A percentile compares a stretch with the other conserved stretches of the same genome.
phyloP scores from a whole-genome alignment of 2,888 invertebrate genomes.

The Plutella xylostella region DNA sequence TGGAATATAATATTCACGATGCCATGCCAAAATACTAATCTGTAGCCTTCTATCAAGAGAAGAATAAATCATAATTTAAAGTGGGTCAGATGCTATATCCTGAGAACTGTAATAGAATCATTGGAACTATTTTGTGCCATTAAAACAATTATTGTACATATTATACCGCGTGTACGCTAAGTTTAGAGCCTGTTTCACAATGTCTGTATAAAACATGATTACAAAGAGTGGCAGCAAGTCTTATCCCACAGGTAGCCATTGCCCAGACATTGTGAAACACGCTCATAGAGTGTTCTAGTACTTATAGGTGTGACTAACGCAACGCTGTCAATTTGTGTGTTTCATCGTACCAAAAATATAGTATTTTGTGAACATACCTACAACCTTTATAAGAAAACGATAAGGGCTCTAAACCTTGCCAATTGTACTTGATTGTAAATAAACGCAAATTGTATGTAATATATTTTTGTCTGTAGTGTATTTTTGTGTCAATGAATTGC shows the following conservation, averaged over 20 bases:
- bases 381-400: background rate
- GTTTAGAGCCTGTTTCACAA: too few species aligned
- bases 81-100: too few species aligned
- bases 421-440: slow-evolving; percentile 32
- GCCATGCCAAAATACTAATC: too few species aligned
- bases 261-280: too few species aligned
- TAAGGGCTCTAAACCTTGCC: slow-evolving; percentile 41
- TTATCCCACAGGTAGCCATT: too few species aligned
- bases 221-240: too few species aligned
- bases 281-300: slow-evolving; percentile 13
- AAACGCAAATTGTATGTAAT: slow-evolving; percentile 30
- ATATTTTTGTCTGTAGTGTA: slow-evolving; percentile 50
- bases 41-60: too few species aligned
- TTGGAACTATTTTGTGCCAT: slow-evolving; percentile 39
- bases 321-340: slow-evolving; percentile 60
- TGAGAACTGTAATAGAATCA: too few species aligned
- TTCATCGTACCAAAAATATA: slow-evolving; percentile 34
- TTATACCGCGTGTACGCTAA: too few species aligned
- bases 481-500: slow-evolving; percentile 52
- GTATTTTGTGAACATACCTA: slow-evolving; percentile 15
- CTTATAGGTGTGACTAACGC: slow-evolving; percentile 30
- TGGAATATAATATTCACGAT: too few species aligned
- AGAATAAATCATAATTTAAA: too few species aligned
- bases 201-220: too few species aligned
- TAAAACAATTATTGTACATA: slow-evolving; percentile 36